Base-by-base conservation (phyloP, 2,113 vertebrate species). In the Excalfactoria chinensis region DNA sequence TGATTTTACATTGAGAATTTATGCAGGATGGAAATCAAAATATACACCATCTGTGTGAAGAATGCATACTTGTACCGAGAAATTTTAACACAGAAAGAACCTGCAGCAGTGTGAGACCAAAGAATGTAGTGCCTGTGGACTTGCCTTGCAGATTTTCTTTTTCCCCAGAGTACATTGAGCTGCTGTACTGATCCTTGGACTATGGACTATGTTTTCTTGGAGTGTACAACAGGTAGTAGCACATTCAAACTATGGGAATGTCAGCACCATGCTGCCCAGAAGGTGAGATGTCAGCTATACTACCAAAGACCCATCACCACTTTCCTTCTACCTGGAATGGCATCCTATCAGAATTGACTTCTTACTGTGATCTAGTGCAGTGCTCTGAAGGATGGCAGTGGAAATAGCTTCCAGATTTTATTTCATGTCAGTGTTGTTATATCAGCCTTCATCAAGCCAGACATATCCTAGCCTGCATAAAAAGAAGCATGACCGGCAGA, bases 11-110 rank as follows among this genome's bases (percentile, higher is more conserved):
- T 85, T 32, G 28, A 96, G 73, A 94, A 91, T 91, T 96, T 96
- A 79, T 85, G 83, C 89, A 96, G 90, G 72, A 46, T 94, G 77
- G 67, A 98, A 98, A 98, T 93, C 83, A 97, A 98, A 98, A 98
- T 97, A 97, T 75, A 97, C 93, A 98, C 84, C 93, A 96, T 95
- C 95, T 97, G 74, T 89, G 77, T 91, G 58, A 97, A 97, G 95
- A 97, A 97, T 93, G 67, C 92, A 32, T 69, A 46, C 70, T 76
- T 69, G 34, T 88, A 44, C 55, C 81, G 37, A 43, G 81, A 62
- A 74, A 67, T 49, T 87, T 77, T 90, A 43, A 86, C 48, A 56
- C n/a, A 74, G 53, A 72, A 85, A 56, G 49, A 92, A 63, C 32
- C n/a, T 66, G 48, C 46, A 67, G 28, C 64, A 60, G 13, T 26